These are phyloP conservation scores for Pristionchus mayeri DNA, from an alignment of 2,888 invertebrate species.

Conservation along the genomic window DNA sequence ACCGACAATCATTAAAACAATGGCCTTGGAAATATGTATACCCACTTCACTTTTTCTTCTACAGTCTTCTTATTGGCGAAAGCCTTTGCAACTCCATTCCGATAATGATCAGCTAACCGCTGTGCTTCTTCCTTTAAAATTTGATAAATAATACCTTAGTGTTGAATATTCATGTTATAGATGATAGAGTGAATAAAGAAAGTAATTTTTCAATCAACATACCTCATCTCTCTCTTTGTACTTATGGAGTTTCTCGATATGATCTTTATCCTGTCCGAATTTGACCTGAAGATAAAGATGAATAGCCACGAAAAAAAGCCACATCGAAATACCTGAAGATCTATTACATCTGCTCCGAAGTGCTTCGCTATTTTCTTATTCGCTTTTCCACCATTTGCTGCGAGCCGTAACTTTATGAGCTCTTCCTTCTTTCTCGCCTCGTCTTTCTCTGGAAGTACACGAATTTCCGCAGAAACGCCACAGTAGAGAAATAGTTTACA, in stretches of 20 bases:
- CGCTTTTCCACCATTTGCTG: constrained; percentile 71
- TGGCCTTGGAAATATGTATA: no score
- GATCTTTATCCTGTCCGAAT: constrained; percentile 47
- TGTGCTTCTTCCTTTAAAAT: constrained; percentile 61
- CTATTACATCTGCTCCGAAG: constrained; percentile 66
- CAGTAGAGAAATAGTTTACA: no score
- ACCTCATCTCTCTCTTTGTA: constrained; percentile 64
- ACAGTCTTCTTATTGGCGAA: constrained; percentile 57
- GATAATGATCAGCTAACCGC: constrained; percentile 53
- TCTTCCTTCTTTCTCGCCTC: constrained; percentile 61
- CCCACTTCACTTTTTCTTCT: constrained; percentile 51
- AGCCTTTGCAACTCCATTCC: constrained; percentile 64
- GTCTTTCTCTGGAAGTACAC: constrained; percentile 51
- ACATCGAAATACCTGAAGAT: constrained; percentile 61
- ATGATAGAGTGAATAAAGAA: no score
- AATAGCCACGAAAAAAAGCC: neutral
- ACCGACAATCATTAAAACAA: no score
- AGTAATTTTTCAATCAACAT: neutral
- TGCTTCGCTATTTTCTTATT: constrained; percentile 71
- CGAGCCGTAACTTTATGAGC: constrained; percentile 65
- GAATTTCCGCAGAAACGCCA: no score
- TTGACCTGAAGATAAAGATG: constrained; percentile 27
- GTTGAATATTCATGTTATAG: neutral
- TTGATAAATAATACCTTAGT: neutral
- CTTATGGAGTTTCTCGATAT: constrained; percentile 62